phyloP scores from a whole-genome alignment of 2,797 vertebrate genomes.

The Huso huso region DNA sequence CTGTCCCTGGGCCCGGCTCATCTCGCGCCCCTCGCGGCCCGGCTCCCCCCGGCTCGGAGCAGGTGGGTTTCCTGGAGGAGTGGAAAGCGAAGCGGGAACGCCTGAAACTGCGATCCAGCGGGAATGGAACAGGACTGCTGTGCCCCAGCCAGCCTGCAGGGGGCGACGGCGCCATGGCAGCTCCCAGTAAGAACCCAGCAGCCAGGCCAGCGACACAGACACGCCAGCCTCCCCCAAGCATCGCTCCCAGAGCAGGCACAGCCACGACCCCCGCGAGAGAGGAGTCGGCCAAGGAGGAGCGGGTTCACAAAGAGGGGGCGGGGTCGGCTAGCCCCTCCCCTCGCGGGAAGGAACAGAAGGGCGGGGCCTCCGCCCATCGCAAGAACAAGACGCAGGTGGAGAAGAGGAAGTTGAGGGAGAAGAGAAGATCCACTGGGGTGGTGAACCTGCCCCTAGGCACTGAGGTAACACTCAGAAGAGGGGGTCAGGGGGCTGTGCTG shows the following conservation, averaged over 20 bases:
- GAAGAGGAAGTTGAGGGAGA: conserved; percentile 24
- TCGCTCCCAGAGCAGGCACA: too few species aligned
- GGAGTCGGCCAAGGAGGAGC: too few species aligned
- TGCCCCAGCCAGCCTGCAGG: conserved; percentile 13
- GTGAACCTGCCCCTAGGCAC: conserved; percentile 12
- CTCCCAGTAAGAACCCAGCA: neutral
- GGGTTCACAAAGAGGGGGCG: neutral
- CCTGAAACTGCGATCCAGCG: conserved; percentile 19
- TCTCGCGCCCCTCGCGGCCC: too few species aligned
- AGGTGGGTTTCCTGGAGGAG: conserved; percentile 23
- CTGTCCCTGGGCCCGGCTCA: too few species aligned
- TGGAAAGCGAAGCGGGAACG: conserved; percentile 22
- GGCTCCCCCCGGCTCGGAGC: conserved; percentile 10
- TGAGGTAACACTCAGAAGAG: conserved; percentile 3
- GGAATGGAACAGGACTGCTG: too few species aligned
- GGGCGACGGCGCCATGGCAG: neutral
- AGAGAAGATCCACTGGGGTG: conserved; percentile 22
- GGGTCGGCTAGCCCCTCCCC: conserved; percentile 2
- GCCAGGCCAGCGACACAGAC: neutral
- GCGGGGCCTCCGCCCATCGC: conserved; percentile 4
- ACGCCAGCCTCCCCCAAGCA: neutral
- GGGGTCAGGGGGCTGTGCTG: too few species aligned
- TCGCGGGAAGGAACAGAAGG: conserved; percentile 21
- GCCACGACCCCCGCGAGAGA: too few species aligned
- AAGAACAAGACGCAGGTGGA: conserved; percentile 24